Evolutionary conservation across 1,140 invertebrate genomes (phyloP).

Genomic region (Cotesia glomerata): DNA sequence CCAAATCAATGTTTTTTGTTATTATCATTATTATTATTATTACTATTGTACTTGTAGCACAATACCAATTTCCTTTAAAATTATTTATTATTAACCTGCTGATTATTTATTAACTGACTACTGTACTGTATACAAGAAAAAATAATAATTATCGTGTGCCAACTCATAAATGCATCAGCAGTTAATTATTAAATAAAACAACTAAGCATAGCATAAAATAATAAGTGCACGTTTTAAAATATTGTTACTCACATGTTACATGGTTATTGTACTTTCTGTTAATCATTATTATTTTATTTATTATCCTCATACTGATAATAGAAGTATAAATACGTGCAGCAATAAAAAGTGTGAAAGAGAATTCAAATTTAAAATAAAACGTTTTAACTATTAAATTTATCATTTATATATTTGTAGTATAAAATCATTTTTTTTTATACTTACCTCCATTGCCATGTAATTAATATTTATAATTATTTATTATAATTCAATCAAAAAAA

Average conservation of each 20-base stretch:
- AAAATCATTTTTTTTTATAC: slow-evolving; percentile 1
- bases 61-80: neutral
- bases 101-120: neutral
- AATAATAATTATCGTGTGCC: slow-evolving; percentile 11
- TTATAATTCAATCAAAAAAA: no score
- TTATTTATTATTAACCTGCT: neutral
- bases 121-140: neutral
- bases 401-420: neutral
- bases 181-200: neutral
- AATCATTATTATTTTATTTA: neutral
- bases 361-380: neutral
- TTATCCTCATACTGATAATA: neutral
- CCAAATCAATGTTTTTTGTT: no score
- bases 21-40: no score
- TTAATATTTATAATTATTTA: neutral
- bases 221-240: neutral
- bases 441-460: neutral
- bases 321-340: neutral
- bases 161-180: slow-evolving; percentile 3
- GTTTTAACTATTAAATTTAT: slow-evolving; percentile 2
- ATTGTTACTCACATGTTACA: neutral
- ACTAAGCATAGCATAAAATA: neutral
- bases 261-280: slow-evolving; percentile 7
- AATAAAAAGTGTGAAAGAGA: slow-evolving; percentile 16
- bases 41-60: neutral